Evolutionary conservation across 1,140 invertebrate species (phyloP), one percentile per base, ranked within the genome.

Genomic region (Chironomus tepperi): DNA sequence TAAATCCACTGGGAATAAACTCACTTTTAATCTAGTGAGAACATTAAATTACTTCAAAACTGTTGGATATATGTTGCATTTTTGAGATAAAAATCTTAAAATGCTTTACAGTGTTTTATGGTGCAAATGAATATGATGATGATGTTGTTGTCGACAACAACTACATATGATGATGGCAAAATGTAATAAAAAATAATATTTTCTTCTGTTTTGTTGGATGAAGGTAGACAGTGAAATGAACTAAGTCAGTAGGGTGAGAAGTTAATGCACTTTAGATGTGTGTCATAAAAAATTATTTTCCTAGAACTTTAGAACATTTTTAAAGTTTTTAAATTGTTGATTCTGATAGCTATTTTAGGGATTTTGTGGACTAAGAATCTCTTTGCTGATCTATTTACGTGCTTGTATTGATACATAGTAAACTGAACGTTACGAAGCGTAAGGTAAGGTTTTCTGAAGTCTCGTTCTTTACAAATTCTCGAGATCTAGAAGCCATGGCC

Each of bases 1-100:
- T 57, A 57, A 57, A 57, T 57, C 47, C 47, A 57, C n/a, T 57
- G 47, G n/a, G 47, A 57, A n/a, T n/a, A n/a, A n/a, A n/a, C 47
- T 57, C 12, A 57, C 24, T 34, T 34, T 34, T 34, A 34, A 34
- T 12, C 47, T n/a, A n/a, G 47, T 12, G 47, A 57, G 47, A 10
- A 57, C 47, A 57, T 57, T 57, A 57, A 57, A 57, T 57, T n/a
- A 57, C 10, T 57, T 57, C 15, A 57, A 47, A 47, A 47, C 9
- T 15, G 8, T 12, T 47, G 15, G 10, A 8, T 57, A 57, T 57
- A 57, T 57, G 47, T 57, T 57, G 47, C 47, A n/a, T 57, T n/a
- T 34, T 34, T 34, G 24, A 34, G 24, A 34, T 34, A 34, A 34
- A 34, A 34, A 34, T 34, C 24, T 34, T 34, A 34, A 34, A 57